These are phyloP conservation scores for Eupithecia pulchellata DNA, from an alignment of 2,888 invertebrate genomes.

Conservation along the genomic window DNA sequence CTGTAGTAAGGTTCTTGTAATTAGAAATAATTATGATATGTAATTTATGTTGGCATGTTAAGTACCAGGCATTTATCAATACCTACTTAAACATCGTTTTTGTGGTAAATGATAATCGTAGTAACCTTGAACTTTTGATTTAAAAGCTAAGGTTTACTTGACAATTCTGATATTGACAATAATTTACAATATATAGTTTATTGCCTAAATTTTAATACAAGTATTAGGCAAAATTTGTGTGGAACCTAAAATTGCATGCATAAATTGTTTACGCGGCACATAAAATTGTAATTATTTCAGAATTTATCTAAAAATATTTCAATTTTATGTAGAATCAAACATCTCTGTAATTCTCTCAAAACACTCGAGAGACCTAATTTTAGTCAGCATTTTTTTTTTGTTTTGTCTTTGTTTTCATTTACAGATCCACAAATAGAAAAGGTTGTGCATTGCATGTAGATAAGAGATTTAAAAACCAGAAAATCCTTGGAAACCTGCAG, in stretches of 20 bases:
- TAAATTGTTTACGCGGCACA: too few species aligned
- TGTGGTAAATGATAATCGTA: neutral
- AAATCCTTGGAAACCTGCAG: slow-evolving; percentile 6
- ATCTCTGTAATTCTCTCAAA: too few species aligned
- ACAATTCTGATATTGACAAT: neutral
- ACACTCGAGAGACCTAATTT: too few species aligned
- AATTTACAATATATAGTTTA: neutral
- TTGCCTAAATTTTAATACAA: neutral
- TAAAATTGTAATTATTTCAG: too few species aligned
- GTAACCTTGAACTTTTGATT: neutral
- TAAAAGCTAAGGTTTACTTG: neutral
- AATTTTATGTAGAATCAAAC: too few species aligned
- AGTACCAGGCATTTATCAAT: too few species aligned
- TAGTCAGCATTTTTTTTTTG: too few species aligned
- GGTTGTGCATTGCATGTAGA: neutral
- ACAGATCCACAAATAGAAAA: neutral
- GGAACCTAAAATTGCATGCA: neutral
- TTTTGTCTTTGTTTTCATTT: slow-evolving; percentile 1
- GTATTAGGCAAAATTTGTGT: neutral
- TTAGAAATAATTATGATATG: neutral
- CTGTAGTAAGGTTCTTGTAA: neutral
- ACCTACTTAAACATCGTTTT: too few species aligned
- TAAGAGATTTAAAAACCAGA: neutral
- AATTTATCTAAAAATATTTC: too few species aligned
- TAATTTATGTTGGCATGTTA: neutral